Conservation (phyloP, 2,113 vertebrate species). For the Microcebus ravelobensis region DNA sequence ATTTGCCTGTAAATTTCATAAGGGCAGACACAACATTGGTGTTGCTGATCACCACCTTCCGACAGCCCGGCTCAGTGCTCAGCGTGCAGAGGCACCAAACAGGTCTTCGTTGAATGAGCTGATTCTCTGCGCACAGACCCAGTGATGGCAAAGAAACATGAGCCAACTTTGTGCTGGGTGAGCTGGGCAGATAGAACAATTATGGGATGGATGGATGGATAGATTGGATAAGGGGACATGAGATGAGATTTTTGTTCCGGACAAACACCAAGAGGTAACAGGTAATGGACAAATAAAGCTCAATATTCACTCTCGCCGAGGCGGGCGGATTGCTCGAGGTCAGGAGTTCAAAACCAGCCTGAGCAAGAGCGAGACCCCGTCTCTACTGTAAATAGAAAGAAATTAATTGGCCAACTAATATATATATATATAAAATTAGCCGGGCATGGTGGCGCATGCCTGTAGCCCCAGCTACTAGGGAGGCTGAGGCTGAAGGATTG, state of each 20-base stretch:
- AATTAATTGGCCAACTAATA: no score
- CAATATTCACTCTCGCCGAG: not conserved
- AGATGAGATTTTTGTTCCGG: conserved; percentile 9
- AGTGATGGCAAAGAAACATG: not conserved
- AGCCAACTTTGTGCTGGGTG: not conserved
- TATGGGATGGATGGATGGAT: not conserved
- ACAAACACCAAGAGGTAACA: not conserved
- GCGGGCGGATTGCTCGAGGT: no score
- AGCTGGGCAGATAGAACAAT: conserved; percentile 18
- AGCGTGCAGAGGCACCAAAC: not conserved
- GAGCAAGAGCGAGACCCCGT: no score
- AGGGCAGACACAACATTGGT: not conserved
- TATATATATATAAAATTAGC: no score
- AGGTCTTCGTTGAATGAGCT: conserved; percentile 3
- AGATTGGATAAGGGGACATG: not conserved
- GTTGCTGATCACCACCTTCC: not conserved
- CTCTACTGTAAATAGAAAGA: no score
- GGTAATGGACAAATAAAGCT: not conserved
- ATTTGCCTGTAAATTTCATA: conserved; percentile 53
- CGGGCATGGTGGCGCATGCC: no score
- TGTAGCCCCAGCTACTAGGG: no score
- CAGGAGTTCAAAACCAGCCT: no score
- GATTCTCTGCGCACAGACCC: not conserved
- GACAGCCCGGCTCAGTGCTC: not conserved
- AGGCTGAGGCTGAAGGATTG: no score